Percentiles rank a stretch among this genome's conserved stretches.
Evolutionary conservation across 2,888 invertebrate genomes (phyloP).

Genomic region (Fragum whitleyi): DNA sequence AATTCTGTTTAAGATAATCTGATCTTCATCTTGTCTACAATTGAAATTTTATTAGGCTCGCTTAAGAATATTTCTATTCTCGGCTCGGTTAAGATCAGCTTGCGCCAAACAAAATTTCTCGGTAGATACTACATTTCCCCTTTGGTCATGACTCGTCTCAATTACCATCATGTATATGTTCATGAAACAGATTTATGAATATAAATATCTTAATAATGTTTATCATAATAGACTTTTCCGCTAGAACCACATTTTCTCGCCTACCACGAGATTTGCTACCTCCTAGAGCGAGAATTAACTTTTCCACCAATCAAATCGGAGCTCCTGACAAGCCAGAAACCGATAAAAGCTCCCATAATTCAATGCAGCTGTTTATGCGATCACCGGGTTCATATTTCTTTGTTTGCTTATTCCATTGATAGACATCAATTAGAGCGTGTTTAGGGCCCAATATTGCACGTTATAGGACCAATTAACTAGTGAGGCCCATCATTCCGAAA

Average conservation of each 20-base stretch:
- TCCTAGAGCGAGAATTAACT: constrained; percentile 40
- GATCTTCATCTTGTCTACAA: too few relatives aligned
- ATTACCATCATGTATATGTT: too few relatives aligned
- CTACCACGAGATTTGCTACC: constrained; percentile 29
- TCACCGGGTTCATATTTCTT: constrained; percentile 66
- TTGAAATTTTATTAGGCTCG: too few relatives aligned
- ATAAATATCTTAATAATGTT: constrained; percentile 5
- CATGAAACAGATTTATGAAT: not conserved
- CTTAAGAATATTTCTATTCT: too few relatives aligned
- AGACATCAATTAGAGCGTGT: constrained; percentile 64
- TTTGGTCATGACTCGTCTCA: too few relatives aligned
- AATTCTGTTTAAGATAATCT: too few relatives aligned
- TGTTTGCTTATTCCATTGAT: constrained; percentile 62
- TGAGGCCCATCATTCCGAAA: constrained; percentile 51
- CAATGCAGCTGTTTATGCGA: constrained; percentile 62
- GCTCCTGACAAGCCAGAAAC: constrained; percentile 50
- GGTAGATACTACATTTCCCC: too few relatives aligned
- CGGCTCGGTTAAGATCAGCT: too few relatives aligned
- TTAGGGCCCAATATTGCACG: constrained; percentile 65
- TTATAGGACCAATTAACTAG: constrained; percentile 60
- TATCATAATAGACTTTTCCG: not conserved
- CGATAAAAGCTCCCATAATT: constrained; percentile 67
- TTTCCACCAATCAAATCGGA: constrained; percentile 57
- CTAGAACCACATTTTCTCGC: constrained; percentile 17
- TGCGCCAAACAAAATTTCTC: too few relatives aligned